Percentiles rank a stretch among this genome's conserved stretches.
Conservation (phyloP, 2,888 invertebrate species). For the Nephrotoma appendiculata region DNA sequence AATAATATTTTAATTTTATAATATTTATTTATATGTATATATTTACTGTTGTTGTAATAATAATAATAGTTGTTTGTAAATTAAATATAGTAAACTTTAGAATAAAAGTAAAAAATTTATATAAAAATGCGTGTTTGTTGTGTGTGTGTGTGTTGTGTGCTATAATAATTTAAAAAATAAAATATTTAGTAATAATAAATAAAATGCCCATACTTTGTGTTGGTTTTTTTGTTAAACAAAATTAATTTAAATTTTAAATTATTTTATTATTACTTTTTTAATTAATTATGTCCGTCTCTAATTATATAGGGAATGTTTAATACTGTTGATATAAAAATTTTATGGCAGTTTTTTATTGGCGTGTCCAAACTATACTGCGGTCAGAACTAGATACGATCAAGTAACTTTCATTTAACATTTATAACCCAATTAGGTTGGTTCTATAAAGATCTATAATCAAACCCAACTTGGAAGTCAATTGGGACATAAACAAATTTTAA, state of each 20-base stretch:
- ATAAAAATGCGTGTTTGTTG: background rate
- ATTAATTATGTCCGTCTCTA: background rate
- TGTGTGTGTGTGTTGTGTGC: background rate
- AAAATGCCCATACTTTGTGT: background rate
- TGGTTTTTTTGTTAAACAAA: background rate
- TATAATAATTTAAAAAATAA: background rate
- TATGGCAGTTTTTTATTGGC: background rate
- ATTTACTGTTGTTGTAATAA: background rate
- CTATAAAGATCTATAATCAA: background rate
- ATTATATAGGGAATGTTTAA: background rate
- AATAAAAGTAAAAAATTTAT: background rate
- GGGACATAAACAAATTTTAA: background rate
- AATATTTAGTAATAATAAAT: background rate
- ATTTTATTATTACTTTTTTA: background rate
- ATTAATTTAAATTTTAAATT: too few relatives aligned
- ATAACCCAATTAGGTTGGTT: background rate
- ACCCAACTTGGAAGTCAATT: background rate
- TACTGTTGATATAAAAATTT: background rate
- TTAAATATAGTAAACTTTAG: background rate
- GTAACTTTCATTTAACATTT: background rate
- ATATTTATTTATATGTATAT: background rate
- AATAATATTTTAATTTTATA: background rate
- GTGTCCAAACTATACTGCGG: too few relatives aligned
- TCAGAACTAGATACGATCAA: too few relatives aligned
- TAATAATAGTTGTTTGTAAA: background rate